Base-by-base conservation (phyloP, 2,888 invertebrate genomes). In the Galerucella pusilla region DNA sequence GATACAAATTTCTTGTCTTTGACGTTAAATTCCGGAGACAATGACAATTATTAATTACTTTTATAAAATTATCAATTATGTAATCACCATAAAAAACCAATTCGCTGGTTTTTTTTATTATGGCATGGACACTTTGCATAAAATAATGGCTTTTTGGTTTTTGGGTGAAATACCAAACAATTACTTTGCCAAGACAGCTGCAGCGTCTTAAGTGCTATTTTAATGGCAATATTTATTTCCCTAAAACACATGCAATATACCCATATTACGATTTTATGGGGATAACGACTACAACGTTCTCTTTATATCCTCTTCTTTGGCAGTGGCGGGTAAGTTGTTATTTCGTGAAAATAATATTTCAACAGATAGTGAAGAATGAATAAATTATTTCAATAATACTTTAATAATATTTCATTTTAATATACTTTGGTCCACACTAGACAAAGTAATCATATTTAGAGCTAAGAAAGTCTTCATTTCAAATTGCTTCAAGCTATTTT, bases 181-280 rank as follows among this genome's bases (percentile, higher is more conserved):
- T 28, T 61, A 28, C 14, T 28, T 61, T 61, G 14, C 25, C 35
- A 14, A 14, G 12, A 28, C 16, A 35, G 35, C 35, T 35, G 28
- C 61, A 28, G 35, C 61, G 61, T 61, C 61, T 61, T 61, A 61
- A 61, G 28, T 28, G 25, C 61, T 61, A 61, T 61, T 61, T 61
- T 35, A 61, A 61, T 28, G 61, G 61, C 28, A 11, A 14, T 61
- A 61, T 61, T 61, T 61, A 61, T 61, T 14, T 25, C 61, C 28
- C 61, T 12, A 25, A 61, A 57, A 68, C 67, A 68, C 54, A 68
- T 68, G 54, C 67, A 28, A 61, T 25, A 28, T 61, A 28, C 61
- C 61, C 61, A 68, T 68, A 68, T 68, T 35, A 42, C 10, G 14
- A 57, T 68, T 68, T 68, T 57, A 68, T 68, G 67, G 52, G 67